phyloP scores from a whole-genome alignment of 2,888 invertebrate species.

The Penaeus monodon region DNA sequence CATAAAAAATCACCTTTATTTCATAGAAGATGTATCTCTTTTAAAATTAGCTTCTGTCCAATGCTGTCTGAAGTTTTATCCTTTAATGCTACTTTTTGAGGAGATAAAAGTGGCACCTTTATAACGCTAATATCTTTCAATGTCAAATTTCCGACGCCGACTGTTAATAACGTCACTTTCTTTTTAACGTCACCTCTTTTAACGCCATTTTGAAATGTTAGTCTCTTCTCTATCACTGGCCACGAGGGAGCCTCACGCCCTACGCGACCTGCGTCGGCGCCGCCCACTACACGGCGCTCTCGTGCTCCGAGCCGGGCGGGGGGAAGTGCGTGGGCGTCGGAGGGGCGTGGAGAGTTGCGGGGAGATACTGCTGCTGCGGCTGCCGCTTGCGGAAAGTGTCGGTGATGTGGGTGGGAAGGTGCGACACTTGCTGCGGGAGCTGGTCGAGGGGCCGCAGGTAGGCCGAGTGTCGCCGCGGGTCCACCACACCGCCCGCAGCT shows the following conservation, averaged over 20 bases:
- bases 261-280: too few relatives aligned
- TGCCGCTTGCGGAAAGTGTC: constrained; percentile 20
- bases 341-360: constrained; percentile 21
- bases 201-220: too few relatives aligned
- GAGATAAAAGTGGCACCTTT: neutral
- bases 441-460: constrained; percentile 56
- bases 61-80: neutral
- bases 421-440: constrained; percentile 35
- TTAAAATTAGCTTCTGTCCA: too few relatives aligned
- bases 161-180: neutral
- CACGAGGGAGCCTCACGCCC: too few relatives aligned
- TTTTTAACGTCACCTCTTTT: too few relatives aligned
- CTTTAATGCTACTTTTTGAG: neutral
- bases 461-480: constrained; percentile 56
- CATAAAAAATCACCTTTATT: too few relatives aligned
- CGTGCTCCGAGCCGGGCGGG: constrained; percentile 36
- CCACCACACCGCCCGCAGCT: constrained; percentile 34
- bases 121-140: neutral
- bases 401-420: constrained; percentile 23
- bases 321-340: constrained; percentile 7
- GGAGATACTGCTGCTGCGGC: constrained; percentile 8
- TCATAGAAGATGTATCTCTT: too few relatives aligned
- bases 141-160: neutral
- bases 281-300: constrained; percentile 41
- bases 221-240: too few relatives aligned